These are phyloP conservation scores for Thereuonema tuberculata DNA, from an alignment of 1,140 invertebrate genomes.

Conservation along the genomic window DNA sequence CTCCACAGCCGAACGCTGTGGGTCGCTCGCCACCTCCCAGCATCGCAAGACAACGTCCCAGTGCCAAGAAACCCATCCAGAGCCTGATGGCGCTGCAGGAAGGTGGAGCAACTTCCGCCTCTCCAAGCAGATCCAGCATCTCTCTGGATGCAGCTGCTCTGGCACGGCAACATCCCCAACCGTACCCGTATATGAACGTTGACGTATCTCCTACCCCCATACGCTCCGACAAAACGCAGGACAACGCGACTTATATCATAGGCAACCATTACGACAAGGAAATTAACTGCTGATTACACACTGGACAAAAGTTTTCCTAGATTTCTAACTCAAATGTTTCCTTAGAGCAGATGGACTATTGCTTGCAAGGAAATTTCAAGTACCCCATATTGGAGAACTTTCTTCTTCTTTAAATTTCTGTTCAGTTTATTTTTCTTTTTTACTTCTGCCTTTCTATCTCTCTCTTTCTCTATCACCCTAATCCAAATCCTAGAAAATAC, in stretches of 20 bases:
- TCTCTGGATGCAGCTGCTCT: constrained; percentile 35
- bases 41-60: constrained; percentile 10
- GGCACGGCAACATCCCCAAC: constrained; percentile 14
- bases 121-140: constrained; percentile 24
- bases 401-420: constrained; percentile 24
- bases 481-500: no score
- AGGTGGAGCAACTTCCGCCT: constrained; percentile 20
- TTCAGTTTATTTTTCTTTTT: constrained; percentile 40
- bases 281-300: constrained; percentile 12
- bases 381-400: constrained; percentile 9
- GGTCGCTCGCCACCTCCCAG: constrained; percentile 10
- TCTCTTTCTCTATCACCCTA: no score
- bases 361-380: background rate
- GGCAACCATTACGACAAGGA: constrained; percentile 17
- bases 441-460: no score
- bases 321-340: background rate
- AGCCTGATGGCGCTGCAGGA: background rate
- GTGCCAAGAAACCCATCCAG: background rate
- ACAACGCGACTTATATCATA: constrained; percentile 16
- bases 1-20: constrained; percentile 16
- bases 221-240: constrained; percentile 15
- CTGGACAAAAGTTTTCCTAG: background rate
- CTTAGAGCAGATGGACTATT: background rate
- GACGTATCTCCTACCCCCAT: constrained; percentile 16
- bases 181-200: constrained; percentile 22